These are phyloP conservation scores for Athetis lepigone DNA, from an alignment of 2,888 invertebrate species.

Conservation along the genomic window DNA sequence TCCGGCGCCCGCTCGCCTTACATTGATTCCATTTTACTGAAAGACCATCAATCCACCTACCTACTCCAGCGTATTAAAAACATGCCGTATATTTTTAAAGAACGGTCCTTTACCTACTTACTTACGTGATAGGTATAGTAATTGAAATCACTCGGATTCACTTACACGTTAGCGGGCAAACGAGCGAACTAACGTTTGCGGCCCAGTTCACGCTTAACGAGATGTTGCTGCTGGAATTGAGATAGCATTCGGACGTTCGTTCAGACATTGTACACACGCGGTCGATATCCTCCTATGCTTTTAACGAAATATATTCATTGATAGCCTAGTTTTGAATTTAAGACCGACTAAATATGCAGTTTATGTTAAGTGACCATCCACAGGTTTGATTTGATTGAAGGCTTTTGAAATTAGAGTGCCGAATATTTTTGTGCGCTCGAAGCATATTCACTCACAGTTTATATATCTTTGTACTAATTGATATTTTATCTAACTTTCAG, in stretches of 20 bases:
- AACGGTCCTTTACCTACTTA: conserved; percentile 34
- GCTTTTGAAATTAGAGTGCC: conserved; percentile 16
- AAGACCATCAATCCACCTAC: conserved; percentile 75
- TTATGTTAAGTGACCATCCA: conserved; percentile 33
- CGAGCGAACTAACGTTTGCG: conserved; percentile 64
- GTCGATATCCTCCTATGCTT: conserved; percentile 58
- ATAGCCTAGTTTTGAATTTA: conserved; percentile 37
- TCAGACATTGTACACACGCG: conserved; percentile 47
- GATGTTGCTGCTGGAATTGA: conserved; percentile 60
- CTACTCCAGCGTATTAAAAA: conserved; percentile 72
- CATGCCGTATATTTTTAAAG: conserved; percentile 66
- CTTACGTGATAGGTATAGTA: conserved; percentile 51
- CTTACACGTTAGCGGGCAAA: conserved; percentile 60
- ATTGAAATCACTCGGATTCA: conserved; percentile 66
- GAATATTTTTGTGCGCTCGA: conserved; percentile 8
- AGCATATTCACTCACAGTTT: conserved; percentile 9
- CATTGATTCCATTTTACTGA: conserved; percentile 79
- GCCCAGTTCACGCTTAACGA: conserved; percentile 63
- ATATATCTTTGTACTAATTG: conserved; percentile 1
- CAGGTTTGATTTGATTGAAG: conserved; percentile 21
- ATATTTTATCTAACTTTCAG: conserved; percentile 76
- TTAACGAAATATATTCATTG: conserved; percentile 61
- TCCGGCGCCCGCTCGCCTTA: conserved; percentile 72
- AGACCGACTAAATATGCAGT: conserved; percentile 43
- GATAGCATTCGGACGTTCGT: conserved; percentile 62